A percentile compares a stretch with the other conserved stretches of the same genome.
Evolutionary conservation across 2,113 vertebrate genomes (phyloP).

Genomic region (Tyrannus savana): DNA sequence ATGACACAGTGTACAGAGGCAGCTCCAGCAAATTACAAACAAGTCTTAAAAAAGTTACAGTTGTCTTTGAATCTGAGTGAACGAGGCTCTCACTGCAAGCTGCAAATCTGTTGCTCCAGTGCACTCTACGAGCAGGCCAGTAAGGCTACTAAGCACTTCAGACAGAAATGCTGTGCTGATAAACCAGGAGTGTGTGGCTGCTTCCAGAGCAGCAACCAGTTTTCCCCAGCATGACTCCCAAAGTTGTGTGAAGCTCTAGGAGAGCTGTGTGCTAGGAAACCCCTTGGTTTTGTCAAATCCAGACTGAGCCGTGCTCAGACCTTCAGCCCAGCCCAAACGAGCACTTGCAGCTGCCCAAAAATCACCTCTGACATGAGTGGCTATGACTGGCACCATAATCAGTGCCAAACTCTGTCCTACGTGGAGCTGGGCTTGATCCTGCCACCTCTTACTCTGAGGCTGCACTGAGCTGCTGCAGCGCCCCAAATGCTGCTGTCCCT

Average conservation of each 20-base stretch:
- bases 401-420: background rate
- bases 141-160: background rate
- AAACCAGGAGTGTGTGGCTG: background rate
- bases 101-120: background rate
- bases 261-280: background rate
- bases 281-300: background rate
- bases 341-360: rapidly evolving
- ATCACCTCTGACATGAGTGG: background rate
- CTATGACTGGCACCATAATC: background rate
- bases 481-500: rapidly evolving
- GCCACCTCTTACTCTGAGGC: background rate
- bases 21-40: background rate
- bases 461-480: background rate
- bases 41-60: background rate
- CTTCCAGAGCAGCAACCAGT: background rate
- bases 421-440: background rate
- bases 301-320: background rate
- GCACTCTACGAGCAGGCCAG: background rate
- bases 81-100: background rate
- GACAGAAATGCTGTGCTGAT: background rate
- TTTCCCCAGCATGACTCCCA: background rate
- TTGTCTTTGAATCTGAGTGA: background rate
- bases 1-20: rapidly evolving
- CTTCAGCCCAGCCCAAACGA: background rate
- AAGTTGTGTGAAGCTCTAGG: background rate